Base-by-base conservation (phyloP, 1,140 invertebrate genomes). In the Chlorops oryzae region DNA sequence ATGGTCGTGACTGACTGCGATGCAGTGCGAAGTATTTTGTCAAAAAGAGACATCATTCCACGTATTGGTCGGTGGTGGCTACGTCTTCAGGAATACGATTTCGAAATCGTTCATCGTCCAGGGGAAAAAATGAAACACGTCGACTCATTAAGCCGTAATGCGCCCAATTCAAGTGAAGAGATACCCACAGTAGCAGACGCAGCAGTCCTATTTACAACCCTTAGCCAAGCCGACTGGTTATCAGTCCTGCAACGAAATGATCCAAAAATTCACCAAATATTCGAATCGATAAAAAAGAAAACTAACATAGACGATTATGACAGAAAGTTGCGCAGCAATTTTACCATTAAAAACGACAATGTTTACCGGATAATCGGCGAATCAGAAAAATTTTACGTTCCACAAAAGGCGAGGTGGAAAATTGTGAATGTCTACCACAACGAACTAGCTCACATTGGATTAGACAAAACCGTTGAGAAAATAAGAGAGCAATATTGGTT, bases 401-500 rank as follows among this genome's bases (percentile, higher is more conserved):
- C 34, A 35, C n/a, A 35, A 10, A 17, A 3, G 3, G 34, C 10
- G 5, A 3, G 34, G 18, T 3, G 3, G 3, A 13, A 10, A 35
- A 10, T 35, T 3, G 3, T 35, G 3, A 18, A 3, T 4, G 3
- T 3, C 13, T 5, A 18, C 23, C 42, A 44, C 17, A 6, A 44
- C 20, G 20, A 25, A 4, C 5, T 44, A 24, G 42, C 22, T 17
- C 42, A 44, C 28, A 2, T 22, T 7, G 42, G 17, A 13, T 3
- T 25, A 5, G 22, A 22, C 3, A 50, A 50, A 27, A 32, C 34
- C 3, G 3, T 10, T 13, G 25, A 21, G 7, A 51, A 44, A 35
- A 22, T 59, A 17, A 24, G 27, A 42, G 25, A 35, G 37, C 41
- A 20, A 22, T 56, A 61, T 51, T 57, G 58, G 58, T 59, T 56